Evolutionary conservation across 2,113 vertebrate species (phyloP), one percentile per base, ranked within the genome.

Genomic region (Dryoscopus gambensis): DNA sequence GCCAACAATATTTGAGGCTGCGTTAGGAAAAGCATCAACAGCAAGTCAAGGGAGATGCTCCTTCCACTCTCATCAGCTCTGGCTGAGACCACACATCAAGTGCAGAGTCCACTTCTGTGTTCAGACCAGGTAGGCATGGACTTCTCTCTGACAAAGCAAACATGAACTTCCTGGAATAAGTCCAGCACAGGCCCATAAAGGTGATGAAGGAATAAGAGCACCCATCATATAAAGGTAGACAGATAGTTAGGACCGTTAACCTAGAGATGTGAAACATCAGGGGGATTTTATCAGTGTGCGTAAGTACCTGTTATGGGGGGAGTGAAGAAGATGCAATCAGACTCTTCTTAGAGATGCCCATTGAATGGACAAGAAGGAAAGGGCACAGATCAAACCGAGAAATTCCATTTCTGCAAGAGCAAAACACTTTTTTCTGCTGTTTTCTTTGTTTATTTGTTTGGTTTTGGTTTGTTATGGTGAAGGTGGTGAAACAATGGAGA

Each of bases 211-310:
- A 37, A 68, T 44, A 52, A 44, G 37, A 60, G 7, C 17, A 37
- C 5, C 5, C 42, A 44, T 60, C 46, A 69, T 33, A 68, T 15
- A 52, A 60, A 77, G 17, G 33, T 10, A 52, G 53, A 44, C 11
- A 59, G 44, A 70, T 30, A 60, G 25, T 27, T 37, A 86, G 11
- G 9, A 27, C 18, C 14, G 3, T 37, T 44, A 33, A 22, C 18
- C 39, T 37, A 33, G 46, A 44, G 5, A 15, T 52, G 9, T 15
- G 21, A 52, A 37, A 4, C 44, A 33, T 37, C 13, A 67, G 40
- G 18, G 37, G 27, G 6, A 52, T 59, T 76, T 52, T 50, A 28
- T 60, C 62, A 59, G 22, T 19, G 33, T 33, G 5, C 0, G 0
- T 25, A 18, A 59, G 27, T 23, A 33, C 8, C 11, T 46, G 7